A percentile compares a stretch with the other conserved stretches of the same genome.
phyloP scores from a whole-genome alignment of 2,113 vertebrate genomes.

The Aviceda subcristata region DNA sequence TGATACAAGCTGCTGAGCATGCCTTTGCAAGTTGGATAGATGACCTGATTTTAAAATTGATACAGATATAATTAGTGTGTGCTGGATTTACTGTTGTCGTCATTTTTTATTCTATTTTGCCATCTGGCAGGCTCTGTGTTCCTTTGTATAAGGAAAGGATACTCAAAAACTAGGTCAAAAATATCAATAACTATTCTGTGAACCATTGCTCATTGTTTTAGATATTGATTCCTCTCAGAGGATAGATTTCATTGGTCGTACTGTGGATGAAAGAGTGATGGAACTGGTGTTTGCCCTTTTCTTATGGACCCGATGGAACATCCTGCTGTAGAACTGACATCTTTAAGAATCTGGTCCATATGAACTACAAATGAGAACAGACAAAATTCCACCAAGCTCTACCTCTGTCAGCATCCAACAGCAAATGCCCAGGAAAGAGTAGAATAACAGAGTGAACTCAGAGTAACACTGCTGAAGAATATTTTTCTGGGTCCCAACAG shows the following conservation, averaged over 20 bases:
- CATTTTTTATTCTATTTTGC: background rate
- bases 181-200: background rate
- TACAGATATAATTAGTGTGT: background rate
- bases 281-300: background rate
- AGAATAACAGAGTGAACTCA: background rate
- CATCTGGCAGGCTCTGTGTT: background rate
- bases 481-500: background rate
- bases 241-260: background rate
- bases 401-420: background rate
- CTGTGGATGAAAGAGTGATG: background rate
- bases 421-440: background rate
- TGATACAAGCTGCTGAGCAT: background rate
- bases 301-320: background rate
- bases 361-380: background rate
- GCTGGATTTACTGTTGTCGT: background rate
- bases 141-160: background rate
- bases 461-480: background rate
- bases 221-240: background rate
- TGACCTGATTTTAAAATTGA: background rate
- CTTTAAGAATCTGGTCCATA: background rate
- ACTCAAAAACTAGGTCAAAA: background rate
- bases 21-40: background rate
- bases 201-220: background rate
- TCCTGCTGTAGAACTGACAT: background rate
- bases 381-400: background rate